Conservation (phyloP, 2,113 vertebrate species). For the human region DNA sequence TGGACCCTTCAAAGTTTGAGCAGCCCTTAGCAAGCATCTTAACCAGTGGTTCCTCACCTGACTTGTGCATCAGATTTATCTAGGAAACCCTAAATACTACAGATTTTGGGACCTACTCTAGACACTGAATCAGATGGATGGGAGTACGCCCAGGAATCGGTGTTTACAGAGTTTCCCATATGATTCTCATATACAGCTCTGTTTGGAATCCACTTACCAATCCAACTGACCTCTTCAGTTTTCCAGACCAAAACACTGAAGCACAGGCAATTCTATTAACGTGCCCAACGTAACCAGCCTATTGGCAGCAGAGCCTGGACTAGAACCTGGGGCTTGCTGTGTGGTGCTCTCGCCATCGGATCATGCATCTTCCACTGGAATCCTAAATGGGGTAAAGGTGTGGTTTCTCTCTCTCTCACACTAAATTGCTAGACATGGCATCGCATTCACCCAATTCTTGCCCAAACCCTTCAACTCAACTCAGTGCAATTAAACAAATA, state of each 20-base stretch:
- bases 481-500: not conserved
- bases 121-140: not conserved
- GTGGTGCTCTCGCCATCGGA: accelerated
- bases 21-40: not conserved
- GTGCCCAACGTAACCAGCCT: not conserved
- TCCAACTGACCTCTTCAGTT: not conserved
- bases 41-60: not conserved
- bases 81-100: not conserved
- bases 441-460: not conserved
- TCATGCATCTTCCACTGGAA: not conserved
- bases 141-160: not conserved
- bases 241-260: not conserved
- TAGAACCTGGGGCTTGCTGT: not conserved
- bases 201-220: not conserved
- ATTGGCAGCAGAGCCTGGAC: not conserved
- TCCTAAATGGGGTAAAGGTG: not conserved
- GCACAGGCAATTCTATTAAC: not conserved
- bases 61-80: not conserved
- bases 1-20: not conserved
- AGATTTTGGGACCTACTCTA: not conserved
- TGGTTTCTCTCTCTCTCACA: not conserved
- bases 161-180: not conserved
- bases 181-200: not conserved
- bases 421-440: not conserved
- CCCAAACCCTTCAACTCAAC: not conserved